These are phyloP conservation scores for Anisognathus igniventris DNA, from an alignment of 2,797 vertebrate genomes.

Conservation along the genomic window DNA sequence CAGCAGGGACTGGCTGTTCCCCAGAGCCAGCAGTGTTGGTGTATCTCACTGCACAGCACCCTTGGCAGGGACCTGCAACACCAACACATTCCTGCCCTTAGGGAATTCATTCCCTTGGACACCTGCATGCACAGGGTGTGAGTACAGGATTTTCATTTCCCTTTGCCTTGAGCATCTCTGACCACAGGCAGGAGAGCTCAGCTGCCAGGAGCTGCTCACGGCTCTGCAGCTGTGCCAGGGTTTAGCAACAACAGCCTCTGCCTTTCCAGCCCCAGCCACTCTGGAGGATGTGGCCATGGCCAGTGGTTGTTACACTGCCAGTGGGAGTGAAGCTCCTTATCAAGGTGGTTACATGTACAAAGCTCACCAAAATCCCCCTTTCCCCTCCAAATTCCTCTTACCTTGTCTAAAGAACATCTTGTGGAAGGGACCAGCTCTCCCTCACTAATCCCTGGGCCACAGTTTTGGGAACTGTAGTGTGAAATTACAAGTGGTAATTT, in stretches of 20 bases:
- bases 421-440: not conserved
- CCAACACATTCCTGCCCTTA: not conserved
- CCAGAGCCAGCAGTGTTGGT: not conserved
- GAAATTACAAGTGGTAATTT: not conserved
- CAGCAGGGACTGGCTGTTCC: not conserved
- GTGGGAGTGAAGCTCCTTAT: not conserved
- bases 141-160: not conserved
- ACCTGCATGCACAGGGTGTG: not conserved
- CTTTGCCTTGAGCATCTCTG: not conserved
- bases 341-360: not conserved
- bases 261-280: not conserved
- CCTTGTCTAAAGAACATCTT: not conserved
- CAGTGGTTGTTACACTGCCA: accelerated
- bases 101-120: not conserved
- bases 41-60: not conserved
- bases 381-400: not conserved
- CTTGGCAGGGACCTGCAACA: not conserved
- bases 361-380: not conserved
- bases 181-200: accelerated
- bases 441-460: not conserved
- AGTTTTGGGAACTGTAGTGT: not conserved
- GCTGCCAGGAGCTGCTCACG: accelerated
- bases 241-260: not conserved
- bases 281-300: too few species aligned
- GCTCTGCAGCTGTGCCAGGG: not conserved